phyloP scores from a whole-genome alignment of 2,888 invertebrate species.

The Aphidius colemani region DNA sequence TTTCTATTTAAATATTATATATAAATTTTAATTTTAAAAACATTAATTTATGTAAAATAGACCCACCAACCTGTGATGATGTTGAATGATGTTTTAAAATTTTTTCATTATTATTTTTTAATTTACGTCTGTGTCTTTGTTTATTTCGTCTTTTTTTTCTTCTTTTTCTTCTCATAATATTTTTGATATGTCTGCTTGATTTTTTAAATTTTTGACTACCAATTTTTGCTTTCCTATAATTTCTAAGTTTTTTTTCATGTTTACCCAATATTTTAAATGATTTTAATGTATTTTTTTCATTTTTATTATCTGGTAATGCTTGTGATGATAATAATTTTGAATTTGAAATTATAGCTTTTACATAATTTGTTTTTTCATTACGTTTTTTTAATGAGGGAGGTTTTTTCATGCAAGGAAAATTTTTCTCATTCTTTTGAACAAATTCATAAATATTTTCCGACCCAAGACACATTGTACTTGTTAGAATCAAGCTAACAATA shows the following conservation, averaged over 20 bases:
- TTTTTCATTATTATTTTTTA: not conserved
- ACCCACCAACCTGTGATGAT: conserved; percentile 6
- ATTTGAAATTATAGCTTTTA: conserved; percentile 32
- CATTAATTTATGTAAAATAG: not conserved
- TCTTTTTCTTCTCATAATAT: not conserved
- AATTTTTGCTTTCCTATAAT: conserved; percentile 21
- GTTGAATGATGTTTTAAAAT: not conserved
- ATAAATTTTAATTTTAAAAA: conserved; percentile 9
- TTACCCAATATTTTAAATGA: conserved; percentile 33
- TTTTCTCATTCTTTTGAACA: too few species aligned
- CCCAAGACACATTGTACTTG: too few species aligned
- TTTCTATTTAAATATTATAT: not conserved
- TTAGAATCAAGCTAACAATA: too few species aligned
- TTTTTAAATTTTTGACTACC: conserved; percentile 20
- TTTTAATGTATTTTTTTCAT: conserved; percentile 41
- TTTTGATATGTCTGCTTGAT: conserved; percentile 33
- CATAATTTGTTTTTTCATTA: conserved; percentile 26
- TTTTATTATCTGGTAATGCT: conserved; percentile 35
- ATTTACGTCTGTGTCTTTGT: not conserved
- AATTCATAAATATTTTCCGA: too few species aligned
- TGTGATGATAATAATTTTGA: conserved; percentile 28
- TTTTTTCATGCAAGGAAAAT: too few species aligned
- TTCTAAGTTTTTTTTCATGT: conserved; percentile 34
- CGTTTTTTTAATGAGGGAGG: conserved; percentile 12
- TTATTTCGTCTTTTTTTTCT: not conserved